These are phyloP conservation scores for Drosophila buzzatii DNA, from an alignment of 2,888 invertebrate species.

Conservation along the genomic window DNA sequence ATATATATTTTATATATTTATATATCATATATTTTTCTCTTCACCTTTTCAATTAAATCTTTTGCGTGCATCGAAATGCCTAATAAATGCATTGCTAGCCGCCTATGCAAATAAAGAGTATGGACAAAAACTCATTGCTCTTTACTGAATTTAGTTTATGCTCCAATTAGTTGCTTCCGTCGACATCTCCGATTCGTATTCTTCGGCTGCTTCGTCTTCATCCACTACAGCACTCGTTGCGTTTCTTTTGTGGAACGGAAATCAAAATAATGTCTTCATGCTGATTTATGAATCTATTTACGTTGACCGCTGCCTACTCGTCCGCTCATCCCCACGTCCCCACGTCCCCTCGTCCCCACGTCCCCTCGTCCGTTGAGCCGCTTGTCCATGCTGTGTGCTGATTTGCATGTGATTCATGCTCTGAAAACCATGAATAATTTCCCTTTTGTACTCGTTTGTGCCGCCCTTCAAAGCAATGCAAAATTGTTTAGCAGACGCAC, in stretches of 20 bases:
- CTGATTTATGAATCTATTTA: slow-evolving; percentile 81
- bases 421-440: slow-evolving; percentile 82
- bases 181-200: slow-evolving; percentile 36
- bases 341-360: no score
- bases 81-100: not conserved
- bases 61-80: not conserved
- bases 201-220: not conserved
- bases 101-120: slow-evolving; percentile 1
- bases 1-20: no score
- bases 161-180: slow-evolving; percentile 77
- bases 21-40: not conserved
- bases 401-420: slow-evolving; percentile 82
- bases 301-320: slow-evolving; percentile 54
- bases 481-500: slow-evolving; percentile 43
- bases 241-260: slow-evolving; percentile 76
- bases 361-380: slow-evolving; percentile 27
- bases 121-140: slow-evolving; percentile 30
- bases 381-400: slow-evolving; percentile 35
- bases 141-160: slow-evolving; percentile 60
- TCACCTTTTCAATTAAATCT: not conserved
- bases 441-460: slow-evolving; percentile 46
- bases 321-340: not conserved
- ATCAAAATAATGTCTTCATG: slow-evolving; percentile 79
- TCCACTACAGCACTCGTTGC: slow-evolving; percentile 3
- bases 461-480: slow-evolving; percentile 48